phyloP scores from a whole-genome alignment of 2,888 invertebrate genomes.

The Nomada ruficornis region DNA sequence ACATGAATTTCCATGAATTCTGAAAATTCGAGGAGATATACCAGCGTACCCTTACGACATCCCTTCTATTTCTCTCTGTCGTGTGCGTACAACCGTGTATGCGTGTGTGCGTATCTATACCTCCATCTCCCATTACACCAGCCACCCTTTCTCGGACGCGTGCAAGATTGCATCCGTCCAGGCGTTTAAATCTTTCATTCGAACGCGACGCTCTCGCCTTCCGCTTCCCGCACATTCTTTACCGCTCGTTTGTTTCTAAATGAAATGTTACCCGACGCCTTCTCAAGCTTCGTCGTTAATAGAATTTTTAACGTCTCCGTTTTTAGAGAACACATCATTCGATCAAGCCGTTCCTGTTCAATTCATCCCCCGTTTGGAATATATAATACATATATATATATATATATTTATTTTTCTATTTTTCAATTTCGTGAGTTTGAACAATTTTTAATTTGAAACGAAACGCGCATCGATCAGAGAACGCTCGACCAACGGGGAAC shows the following conservation, averaged over 20 bases:
- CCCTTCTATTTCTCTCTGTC: slow-evolving; percentile 28
- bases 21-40: slow-evolving; percentile 55
- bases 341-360: neutral
- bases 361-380: too few relatives aligned
- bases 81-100: slow-evolving; percentile 55
- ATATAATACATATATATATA: neutral
- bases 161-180: neutral
- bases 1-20: slow-evolving; percentile 55
- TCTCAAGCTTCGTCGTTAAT: neutral
- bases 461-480: slow-evolving; percentile 14
- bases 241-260: neutral
- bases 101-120: slow-evolving; percentile 50
- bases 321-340: neutral
- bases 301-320: neutral
- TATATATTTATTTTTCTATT: neutral
- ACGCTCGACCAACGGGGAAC: neutral
- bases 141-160: neutral
- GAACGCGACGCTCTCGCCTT: neutral
- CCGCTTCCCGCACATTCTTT: neutral
- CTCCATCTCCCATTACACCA: slow-evolving; percentile 1
- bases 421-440: neutral
- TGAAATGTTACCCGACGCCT: neutral
- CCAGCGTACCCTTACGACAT: slow-evolving; percentile 54
- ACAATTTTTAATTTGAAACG: neutral
- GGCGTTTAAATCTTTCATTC: slow-evolving; percentile 25